Base-by-base conservation (phyloP, 2,888 invertebrate species). In the Drosophila anomalata region DNA sequence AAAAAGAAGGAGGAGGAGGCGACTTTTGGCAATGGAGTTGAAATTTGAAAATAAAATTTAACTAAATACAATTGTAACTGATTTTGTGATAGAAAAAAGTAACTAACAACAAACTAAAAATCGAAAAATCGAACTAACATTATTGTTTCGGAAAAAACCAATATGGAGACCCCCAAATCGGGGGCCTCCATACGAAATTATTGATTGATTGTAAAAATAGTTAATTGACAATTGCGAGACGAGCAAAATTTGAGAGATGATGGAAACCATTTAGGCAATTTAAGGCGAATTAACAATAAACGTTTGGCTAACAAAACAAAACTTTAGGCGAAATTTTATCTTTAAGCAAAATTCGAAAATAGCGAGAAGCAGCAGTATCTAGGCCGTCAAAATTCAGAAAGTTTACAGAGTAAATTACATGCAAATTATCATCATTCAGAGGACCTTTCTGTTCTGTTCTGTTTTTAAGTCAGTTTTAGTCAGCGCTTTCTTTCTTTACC, bases 41-140 rank as follows among this genome's bases (percentile, higher is more conserved):
- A 73, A 61, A 73, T 74, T 76, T 89, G 75, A 87, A 81, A 88
- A 89, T 61, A 51, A 71, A 68, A 72, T 74, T 75, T 88, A 76
- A 84, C 87, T 88, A 81, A 89, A 89, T 89, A 91, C 90, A 89
- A 88, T 90, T 91, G 91, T 91, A 91, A 91, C 91, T 91, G 91
- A 91, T 91, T 91, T 91, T 91, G 91, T 91, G 92, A 91, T 91
- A 91, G 85, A 79, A 89, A 87, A 36, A 67, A 55, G 50, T 48
- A 74, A 68, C 74, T 76, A 74, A 72, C 62, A 54, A 68, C 72
- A 57, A 58, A 55, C 67, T 66, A 66, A 66, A 61, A 61, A 61
- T 42, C 42, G 17, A 31, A 31, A 50, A 36, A 60, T 68, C 65
- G 46, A 65, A 65, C 39, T 65, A 58, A 75, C 89, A 89, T 86